These are phyloP conservation scores for Schizotus pectinicornis DNA, from an alignment of 2,888 invertebrate species.

Conservation along the genomic window DNA sequence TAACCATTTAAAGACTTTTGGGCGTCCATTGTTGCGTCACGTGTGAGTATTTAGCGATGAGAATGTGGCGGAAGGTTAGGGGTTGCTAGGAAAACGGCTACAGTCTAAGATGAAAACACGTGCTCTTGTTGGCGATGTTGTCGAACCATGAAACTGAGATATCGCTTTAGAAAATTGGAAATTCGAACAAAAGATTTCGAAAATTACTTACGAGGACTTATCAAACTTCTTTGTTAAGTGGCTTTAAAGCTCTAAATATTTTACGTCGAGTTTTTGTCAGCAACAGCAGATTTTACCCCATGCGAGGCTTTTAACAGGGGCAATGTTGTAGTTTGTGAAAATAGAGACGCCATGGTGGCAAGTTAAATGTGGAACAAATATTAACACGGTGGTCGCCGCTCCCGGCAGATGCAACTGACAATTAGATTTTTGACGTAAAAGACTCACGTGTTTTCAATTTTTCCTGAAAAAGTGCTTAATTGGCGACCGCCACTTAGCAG, in stretches of 20 bases:
- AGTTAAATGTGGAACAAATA: slow-evolving; percentile 40
- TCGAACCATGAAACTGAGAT: slow-evolving; percentile 21
- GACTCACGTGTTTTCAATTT: slow-evolving; percentile 2
- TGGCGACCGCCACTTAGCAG: slow-evolving; percentile 35
- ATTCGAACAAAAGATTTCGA: slow-evolving; percentile 12
- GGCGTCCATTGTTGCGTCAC: slow-evolving; percentile 43
- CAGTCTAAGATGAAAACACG: slow-evolving; percentile 29
- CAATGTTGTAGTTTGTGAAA: slow-evolving; percentile 21
- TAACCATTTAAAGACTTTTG: slow-evolving; percentile 47
- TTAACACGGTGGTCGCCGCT: slow-evolving; percentile 31
- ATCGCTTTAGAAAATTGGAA: slow-evolving; percentile 24
- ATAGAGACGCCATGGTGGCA: slow-evolving; percentile 39
- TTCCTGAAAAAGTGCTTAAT: slow-evolving; percentile 26
- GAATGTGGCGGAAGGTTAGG: slow-evolving; percentile 22
- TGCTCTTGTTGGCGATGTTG: slow-evolving; percentile 21
- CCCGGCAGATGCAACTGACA: slow-evolving; percentile 14
- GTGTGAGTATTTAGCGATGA: slow-evolving; percentile 34
- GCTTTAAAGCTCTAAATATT: slow-evolving; percentile 25
- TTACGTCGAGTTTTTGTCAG: slow-evolving; percentile 25
- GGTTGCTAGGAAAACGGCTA: neutral
- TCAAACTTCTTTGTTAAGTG: slow-evolving; percentile 1
- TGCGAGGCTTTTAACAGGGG: slow-evolving; percentile 35
- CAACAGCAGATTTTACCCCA: slow-evolving; percentile 22
- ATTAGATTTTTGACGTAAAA: too few species aligned
- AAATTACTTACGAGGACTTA: slow-evolving; percentile 18